Percentiles rank a stretch among this genome's conserved stretches.
Evolutionary conservation across 1,140 invertebrate species (phyloP).

Genomic region (Formica selysi): DNA sequence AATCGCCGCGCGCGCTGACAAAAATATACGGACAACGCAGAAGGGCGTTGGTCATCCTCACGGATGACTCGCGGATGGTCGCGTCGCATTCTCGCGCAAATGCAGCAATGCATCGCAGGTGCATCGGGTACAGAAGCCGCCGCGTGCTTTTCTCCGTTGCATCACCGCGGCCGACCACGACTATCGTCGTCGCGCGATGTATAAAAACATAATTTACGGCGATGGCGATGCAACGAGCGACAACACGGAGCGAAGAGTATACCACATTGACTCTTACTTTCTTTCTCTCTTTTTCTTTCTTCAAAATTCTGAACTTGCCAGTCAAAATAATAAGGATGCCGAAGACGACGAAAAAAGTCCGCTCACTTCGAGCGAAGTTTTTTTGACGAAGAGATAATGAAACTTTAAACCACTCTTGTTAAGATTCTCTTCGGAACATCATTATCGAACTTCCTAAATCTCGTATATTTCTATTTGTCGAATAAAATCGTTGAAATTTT

Average conservation of each 20-base stretch:
- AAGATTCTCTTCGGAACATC: conserved; percentile 34
- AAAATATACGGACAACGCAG: conserved; percentile 1
- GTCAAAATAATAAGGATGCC: conserved; percentile 23
- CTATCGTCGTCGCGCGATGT: conserved; percentile 32
- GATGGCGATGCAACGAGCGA: conserved; percentile 51
- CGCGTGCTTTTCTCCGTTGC: conserved; percentile 29
- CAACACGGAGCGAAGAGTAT: neutral
- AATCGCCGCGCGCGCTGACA: conserved; percentile 31
- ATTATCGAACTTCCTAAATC: conserved; percentile 14
- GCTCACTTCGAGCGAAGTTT: neutral
- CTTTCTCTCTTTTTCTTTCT: neutral
- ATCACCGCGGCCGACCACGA: conserved; percentile 53
- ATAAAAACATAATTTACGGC: conserved; percentile 84
- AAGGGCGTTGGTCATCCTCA: conserved; percentile 64
- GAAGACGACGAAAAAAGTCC: neutral
- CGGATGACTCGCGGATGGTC: conserved; percentile 25
- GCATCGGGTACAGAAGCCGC: conserved; percentile 59
- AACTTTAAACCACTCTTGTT: conserved; percentile 12
- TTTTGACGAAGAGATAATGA: conserved; percentile 8
- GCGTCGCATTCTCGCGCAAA: conserved; percentile 66
- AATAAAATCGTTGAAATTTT: conserved; percentile 14
- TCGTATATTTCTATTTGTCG: neutral
- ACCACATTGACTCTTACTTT: neutral
- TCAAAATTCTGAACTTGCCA: conserved; percentile 63
- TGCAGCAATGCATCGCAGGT: conserved; percentile 47